phyloP scores from a whole-genome alignment of 2,797 vertebrate species.

The Toxotes lorentzi region DNA sequence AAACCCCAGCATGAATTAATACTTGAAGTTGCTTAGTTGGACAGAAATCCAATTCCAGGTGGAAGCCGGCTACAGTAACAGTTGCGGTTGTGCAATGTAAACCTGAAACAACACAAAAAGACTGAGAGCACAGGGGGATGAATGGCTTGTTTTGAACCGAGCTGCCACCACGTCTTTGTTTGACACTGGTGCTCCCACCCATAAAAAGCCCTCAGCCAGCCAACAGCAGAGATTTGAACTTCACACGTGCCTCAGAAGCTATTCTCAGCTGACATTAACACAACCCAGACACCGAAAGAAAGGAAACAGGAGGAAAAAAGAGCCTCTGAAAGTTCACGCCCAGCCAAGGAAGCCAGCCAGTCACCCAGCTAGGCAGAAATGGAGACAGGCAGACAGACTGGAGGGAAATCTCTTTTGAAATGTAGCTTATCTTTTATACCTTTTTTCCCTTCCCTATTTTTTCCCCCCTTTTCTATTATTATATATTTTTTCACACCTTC shows the following conservation, averaged over 20 bases:
- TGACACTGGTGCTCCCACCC: slow-evolving; percentile 63
- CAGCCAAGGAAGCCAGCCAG: slow-evolving; percentile 54
- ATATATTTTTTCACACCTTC: slow-evolving; percentile 42
- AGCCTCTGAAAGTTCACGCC: slow-evolving; percentile 61
- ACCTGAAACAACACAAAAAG: slow-evolving; percentile 32
- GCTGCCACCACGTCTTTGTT: slow-evolving; percentile 72
- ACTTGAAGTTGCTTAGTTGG: slow-evolving; percentile 42
- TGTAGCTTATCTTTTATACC: slow-evolving; percentile 49
- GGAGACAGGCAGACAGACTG: slow-evolving; percentile 50
- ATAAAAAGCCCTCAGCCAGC: slow-evolving; percentile 64
- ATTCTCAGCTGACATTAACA: slow-evolving; percentile 81
- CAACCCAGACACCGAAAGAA: slow-evolving; percentile 72
- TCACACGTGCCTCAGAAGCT: slow-evolving; percentile 81
- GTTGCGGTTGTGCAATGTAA: slow-evolving; percentile 33
- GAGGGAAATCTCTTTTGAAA: slow-evolving; percentile 65
- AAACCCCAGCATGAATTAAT: slow-evolving; percentile 40
- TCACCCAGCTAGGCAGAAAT: slow-evolving; percentile 31
- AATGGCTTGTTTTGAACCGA: slow-evolving; percentile 64
- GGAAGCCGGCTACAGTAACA: slow-evolving; percentile 12
- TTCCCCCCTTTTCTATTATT: slow-evolving; percentile 20
- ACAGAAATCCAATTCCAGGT: slow-evolving; percentile 53
- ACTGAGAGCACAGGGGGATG: slow-evolving; percentile 29
- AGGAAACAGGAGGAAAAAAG: slow-evolving; percentile 50
- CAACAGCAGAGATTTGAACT: slow-evolving; percentile 75
- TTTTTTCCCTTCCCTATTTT: slow-evolving; percentile 19